Evolutionary conservation across 2,113 vertebrate genomes (phyloP).

Genomic region (Pseudonaja textilis): DNA sequence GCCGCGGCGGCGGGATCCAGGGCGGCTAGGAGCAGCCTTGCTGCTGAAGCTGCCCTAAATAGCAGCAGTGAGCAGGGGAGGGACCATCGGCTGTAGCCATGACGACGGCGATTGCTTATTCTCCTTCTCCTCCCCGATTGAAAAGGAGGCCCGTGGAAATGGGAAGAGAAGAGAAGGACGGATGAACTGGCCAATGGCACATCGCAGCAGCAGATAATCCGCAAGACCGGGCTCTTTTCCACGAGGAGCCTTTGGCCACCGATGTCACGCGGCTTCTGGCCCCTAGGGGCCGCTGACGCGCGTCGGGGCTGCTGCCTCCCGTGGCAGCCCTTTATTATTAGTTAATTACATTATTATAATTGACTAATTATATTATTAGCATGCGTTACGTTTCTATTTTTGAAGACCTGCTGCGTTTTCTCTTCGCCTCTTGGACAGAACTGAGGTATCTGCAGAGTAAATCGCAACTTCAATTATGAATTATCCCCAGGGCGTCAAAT

Average conservation of each 20-base stretch:
- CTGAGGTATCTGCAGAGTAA: not conserved
- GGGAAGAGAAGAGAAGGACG: not conserved
- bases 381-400: not conserved
- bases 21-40: not conserved
- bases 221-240: not conserved
- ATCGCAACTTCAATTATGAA: not conserved
- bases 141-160: not conserved
- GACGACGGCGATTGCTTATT: slow-evolving; percentile 12
- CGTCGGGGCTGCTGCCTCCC: not conserved
- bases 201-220: slow-evolving; percentile 2
- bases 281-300: slow-evolving; percentile 2
- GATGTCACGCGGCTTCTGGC: not conserved
- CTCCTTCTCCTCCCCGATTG: not conserved
- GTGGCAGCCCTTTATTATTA: not conserved
- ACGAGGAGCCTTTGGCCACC: too few relatives aligned
- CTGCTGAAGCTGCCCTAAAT: slow-evolving; percentile 23
- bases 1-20: not conserved
- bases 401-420: not conserved
- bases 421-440: not conserved
- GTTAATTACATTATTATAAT: not conserved
- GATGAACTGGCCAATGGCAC: slow-evolving; percentile 7
- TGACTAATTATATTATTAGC: not conserved
- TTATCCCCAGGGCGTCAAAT: not conserved
- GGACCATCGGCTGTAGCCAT: slow-evolving; percentile 12
- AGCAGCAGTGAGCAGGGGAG: slow-evolving; percentile 24